Percentiles rank a stretch among this genome's conserved stretches.
Evolutionary conservation across 1,140 invertebrate species (phyloP).

Genomic region (Micrasema minimum): DNA sequence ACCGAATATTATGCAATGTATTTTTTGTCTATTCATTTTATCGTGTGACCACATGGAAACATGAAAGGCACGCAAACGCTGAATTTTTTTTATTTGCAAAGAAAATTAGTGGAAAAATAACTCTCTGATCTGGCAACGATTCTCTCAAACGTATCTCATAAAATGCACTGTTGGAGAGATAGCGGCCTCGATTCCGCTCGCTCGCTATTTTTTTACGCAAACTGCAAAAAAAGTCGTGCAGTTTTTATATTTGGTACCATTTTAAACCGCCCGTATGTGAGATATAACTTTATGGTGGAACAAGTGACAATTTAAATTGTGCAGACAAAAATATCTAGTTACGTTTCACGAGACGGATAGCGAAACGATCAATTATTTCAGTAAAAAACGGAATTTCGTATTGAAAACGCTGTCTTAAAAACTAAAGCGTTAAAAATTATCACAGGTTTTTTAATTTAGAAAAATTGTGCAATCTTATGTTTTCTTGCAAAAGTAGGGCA

Average conservation of each 20-base stretch:
- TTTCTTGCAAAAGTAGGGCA: too few species aligned
- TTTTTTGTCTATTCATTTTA: too few species aligned
- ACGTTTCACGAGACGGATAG: too few species aligned
- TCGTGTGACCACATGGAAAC: too few species aligned
- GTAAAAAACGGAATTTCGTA: too few species aligned
- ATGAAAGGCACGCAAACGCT: too few species aligned
- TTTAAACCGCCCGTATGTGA: neutral
- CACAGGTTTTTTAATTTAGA: too few species aligned
- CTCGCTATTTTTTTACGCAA: constrained; percentile 44
- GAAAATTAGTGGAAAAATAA: constrained; percentile 11
- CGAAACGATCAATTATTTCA: too few species aligned
- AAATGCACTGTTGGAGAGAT: constrained; percentile 44
- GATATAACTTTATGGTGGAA: neutral
- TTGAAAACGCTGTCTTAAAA: too few species aligned
- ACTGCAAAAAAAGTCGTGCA: constrained; percentile 48
- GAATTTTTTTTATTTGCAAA: neutral
- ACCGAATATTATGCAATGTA: too few species aligned
- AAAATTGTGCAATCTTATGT: too few species aligned
- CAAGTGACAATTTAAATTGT: neutral
- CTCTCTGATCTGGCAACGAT: constrained; percentile 26
- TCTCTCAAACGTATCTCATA: constrained; percentile 44
- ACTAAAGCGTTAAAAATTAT: too few species aligned
- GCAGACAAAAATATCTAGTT: constrained; percentile 7
- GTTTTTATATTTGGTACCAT: constrained; percentile 33
- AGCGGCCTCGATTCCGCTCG: constrained; percentile 13